phyloP scores from a whole-genome alignment of 2,888 invertebrate species.

The Apodemia mormo region DNA sequence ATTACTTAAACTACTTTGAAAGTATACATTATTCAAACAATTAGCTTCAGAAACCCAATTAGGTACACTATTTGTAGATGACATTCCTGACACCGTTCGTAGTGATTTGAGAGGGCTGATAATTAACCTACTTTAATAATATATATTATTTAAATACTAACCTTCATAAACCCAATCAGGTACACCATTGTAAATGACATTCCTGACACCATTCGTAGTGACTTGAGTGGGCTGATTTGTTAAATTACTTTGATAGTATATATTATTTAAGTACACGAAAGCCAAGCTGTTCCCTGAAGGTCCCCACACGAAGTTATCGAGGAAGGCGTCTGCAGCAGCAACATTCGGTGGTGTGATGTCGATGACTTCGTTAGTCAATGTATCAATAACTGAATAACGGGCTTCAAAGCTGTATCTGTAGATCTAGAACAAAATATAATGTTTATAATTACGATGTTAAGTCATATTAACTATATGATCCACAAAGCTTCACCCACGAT shows the following conservation, averaged over 20 bases:
- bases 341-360: constrained; percentile 55
- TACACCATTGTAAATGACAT: constrained; percentile 90
- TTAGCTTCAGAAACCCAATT: no score
- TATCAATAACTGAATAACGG: constrained; percentile 86
- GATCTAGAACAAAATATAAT: constrained; percentile 71
- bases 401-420: constrained; percentile 91
- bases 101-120: no score
- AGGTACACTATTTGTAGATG: no score
- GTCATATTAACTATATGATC: no score
- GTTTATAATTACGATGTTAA: not conserved
- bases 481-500: no score
- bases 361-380: constrained; percentile 70
- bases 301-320: constrained; percentile 90
- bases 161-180: constrained; percentile 98
- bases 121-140: no score
- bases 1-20: constrained; percentile 78
- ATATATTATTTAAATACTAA: constrained; percentile 50
- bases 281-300: constrained; percentile 87
- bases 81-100: no score
- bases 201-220: constrained; percentile 83
- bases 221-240: constrained; percentile 74
- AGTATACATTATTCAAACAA: no score
- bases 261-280: constrained; percentile 87
- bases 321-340: constrained; percentile 59
- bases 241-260: constrained; percentile 86